These are phyloP conservation scores for Triplophysa dalaica DNA, from an alignment of 2,113 vertebrate genomes.

Conservation along the genomic window DNA sequence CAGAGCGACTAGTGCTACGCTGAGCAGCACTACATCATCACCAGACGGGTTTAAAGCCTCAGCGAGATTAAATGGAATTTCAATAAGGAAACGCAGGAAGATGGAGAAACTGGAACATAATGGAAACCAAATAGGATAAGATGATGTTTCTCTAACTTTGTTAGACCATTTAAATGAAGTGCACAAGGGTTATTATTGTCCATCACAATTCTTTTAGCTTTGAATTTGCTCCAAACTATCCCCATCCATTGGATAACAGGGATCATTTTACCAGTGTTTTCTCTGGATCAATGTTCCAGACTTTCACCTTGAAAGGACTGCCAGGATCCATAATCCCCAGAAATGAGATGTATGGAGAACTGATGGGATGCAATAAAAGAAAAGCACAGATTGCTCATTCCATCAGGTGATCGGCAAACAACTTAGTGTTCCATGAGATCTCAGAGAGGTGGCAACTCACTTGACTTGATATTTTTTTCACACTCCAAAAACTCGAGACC, in stretches of 20 bases:
- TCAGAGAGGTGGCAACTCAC: slow-evolving; percentile 64
- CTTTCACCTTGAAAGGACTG: slow-evolving; percentile 72
- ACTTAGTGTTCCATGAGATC: not conserved
- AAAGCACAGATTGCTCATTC: too few relatives aligned
- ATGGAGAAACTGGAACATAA: slow-evolving; percentile 1
- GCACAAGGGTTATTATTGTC: not conserved
- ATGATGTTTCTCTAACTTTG: not conserved
- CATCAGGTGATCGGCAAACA: not conserved
- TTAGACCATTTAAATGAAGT: slow-evolving; percentile 21
- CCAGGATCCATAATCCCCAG: slow-evolving; percentile 68
- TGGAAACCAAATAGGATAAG: slow-evolving; percentile 10
- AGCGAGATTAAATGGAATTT: slow-evolving; percentile 9
- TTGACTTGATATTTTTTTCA: slow-evolving; percentile 79
- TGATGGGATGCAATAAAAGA: too few relatives aligned
- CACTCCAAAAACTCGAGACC: slow-evolving; percentile 82
- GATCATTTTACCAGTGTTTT: not conserved
- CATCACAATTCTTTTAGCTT: not conserved
- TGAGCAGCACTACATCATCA: slow-evolving; percentile 20
- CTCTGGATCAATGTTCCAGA: not conserved
- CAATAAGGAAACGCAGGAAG: slow-evolving; percentile 66
- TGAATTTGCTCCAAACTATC: not conserved
- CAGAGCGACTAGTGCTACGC: slow-evolving; percentile 5
- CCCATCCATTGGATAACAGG: not conserved
- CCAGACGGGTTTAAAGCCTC: slow-evolving; percentile 21
- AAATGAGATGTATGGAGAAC: too few relatives aligned